Conservation (phyloP, 37 sponge, comb jelly and placozoan genomes). For the Halisarca cf. caerulea region DNA sequence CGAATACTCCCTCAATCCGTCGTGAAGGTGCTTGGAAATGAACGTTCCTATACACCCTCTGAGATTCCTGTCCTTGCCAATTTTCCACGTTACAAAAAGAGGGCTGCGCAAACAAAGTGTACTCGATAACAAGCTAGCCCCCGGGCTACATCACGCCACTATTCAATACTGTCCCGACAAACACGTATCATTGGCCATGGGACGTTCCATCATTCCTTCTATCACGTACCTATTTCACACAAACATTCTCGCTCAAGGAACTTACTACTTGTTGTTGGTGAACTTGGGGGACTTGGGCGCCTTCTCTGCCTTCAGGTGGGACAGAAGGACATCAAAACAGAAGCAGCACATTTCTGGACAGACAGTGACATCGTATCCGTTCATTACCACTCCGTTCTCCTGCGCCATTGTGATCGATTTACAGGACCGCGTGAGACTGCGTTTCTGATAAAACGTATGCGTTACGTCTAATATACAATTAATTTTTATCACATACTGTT, state of each 20-base stretch:
- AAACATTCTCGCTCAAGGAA: background rate
- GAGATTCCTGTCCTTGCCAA: slow-evolving; percentile 66
- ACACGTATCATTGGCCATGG: no score
- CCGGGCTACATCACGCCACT: no score
- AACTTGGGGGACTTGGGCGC: slow-evolving; percentile 49
- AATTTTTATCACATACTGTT: no score
- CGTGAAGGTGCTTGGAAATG: slow-evolving; percentile 77
- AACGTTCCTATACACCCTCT: slow-evolving; percentile 99
- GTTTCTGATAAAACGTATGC: no score
- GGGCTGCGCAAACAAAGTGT: slow-evolving; percentile 71
- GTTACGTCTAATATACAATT: no score
- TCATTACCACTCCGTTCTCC: no score
- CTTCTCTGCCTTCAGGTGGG: slow-evolving; percentile 54
- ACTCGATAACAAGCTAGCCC: no score
- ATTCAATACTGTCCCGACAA: no score
- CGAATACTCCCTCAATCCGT: slow-evolving; percentile 90
- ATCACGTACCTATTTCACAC: no score
- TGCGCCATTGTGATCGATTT: no score
- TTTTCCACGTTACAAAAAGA: slow-evolving; percentile 97
- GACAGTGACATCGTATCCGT: slow-evolving; percentile 14
- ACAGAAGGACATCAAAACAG: slow-evolving; percentile 92
- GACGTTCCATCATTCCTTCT: no score
- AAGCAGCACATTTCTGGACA: slow-evolving; percentile 93
- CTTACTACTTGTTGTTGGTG: slow-evolving; percentile 80
- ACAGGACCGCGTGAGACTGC: no score